Evolutionary conservation across 2,113 vertebrate genomes (phyloP).

Genomic region (Cercopithecus mona): DNA sequence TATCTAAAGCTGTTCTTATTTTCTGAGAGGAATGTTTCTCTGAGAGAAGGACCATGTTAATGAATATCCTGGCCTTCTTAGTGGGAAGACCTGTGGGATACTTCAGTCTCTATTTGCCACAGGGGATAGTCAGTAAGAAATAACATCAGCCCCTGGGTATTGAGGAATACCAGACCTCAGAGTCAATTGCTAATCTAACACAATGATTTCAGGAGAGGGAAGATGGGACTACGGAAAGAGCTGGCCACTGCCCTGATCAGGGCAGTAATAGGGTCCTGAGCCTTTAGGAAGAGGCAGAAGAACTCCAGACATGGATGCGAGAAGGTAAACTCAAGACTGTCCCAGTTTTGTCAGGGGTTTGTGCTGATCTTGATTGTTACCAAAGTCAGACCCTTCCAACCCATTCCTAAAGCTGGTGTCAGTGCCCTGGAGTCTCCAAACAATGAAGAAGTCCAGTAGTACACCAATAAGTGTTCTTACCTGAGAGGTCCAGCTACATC

Average conservation of each 20-base stretch:
- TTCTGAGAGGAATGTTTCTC: neutral
- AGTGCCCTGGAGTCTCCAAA: constrained; percentile 13
- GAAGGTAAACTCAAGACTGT: neutral
- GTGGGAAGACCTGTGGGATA: neutral
- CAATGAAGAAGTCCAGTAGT: constrained; percentile 15
- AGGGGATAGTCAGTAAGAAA: neutral
- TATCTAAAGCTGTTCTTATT: neutral
- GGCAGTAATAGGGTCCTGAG: neutral
- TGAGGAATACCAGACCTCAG: neutral
- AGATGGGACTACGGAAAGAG: neutral
- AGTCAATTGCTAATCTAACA: constrained; percentile 27
- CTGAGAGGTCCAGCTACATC: constrained; percentile 81
- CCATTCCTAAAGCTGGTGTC: neutral
- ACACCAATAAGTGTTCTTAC: constrained; percentile 67
- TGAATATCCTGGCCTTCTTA: neutral
- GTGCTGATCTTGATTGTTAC: neutral
- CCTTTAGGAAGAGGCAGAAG: neutral
- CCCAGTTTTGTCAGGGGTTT: neutral
- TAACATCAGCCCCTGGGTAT: neutral
- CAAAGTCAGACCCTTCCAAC: neutral
- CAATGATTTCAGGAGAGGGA: neutral
- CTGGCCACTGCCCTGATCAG: neutral
- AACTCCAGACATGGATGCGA: neutral
- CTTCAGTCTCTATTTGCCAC: neutral
- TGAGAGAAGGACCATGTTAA: neutral